Conservation (phyloP, 92 coral and sea anemone species). For the Palythoa grandis region DNA sequence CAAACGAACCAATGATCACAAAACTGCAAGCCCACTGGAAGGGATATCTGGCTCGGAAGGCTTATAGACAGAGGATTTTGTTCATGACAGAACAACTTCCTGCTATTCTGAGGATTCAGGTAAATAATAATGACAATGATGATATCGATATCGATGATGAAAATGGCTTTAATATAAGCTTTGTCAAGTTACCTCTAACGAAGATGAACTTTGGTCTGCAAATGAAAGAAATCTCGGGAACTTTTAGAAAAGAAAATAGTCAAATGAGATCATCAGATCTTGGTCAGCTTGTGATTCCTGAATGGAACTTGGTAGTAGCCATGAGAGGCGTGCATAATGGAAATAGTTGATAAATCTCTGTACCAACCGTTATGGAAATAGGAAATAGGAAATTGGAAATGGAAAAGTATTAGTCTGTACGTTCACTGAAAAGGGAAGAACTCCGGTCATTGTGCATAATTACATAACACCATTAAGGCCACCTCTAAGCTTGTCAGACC, state of each 20-base stretch:
- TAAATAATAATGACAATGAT: slow-evolving; percentile 7
- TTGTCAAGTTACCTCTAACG: background rate
- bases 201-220: background rate
- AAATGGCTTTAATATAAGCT: background rate
- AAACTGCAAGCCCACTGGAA: slow-evolving; percentile 93
- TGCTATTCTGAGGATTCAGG: slow-evolving; percentile 97
- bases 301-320: too few species aligned
- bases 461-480: background rate
- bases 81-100: slow-evolving; percentile 95
- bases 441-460: background rate
- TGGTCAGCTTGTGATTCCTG: too few species aligned
- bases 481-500: background rate
- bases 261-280: too few species aligned
- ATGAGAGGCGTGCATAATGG: too few species aligned
- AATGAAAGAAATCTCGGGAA: too few species aligned
- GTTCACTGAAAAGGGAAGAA: background rate
- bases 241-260: too few species aligned
- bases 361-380: too few species aligned
- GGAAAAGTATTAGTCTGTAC: background rate
- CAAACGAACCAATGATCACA: slow-evolving; percentile 89
- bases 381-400: too few species aligned
- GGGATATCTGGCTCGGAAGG: slow-evolving; percentile 86
- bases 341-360: too few species aligned
- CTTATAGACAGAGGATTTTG: slow-evolving; percentile 75
- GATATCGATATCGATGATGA: background rate